Percentiles rank a stretch among this genome's conserved stretches.
Conservation (phyloP, 2,888 invertebrate genomes). For the Sesia bembeciformis region DNA sequence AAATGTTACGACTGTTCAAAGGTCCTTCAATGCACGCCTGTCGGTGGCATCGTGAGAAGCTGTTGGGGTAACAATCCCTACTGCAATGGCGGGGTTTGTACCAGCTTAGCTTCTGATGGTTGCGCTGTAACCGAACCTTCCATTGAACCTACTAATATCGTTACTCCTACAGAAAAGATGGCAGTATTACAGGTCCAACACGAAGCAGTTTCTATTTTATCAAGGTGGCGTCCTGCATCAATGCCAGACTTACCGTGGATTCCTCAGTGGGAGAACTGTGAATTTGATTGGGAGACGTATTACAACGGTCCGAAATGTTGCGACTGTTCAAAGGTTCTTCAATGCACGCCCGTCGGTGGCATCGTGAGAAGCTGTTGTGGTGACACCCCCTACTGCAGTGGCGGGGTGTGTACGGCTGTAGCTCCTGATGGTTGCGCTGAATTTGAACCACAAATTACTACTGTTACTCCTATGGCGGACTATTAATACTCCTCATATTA, state of each 20-base stretch:
- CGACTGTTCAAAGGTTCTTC: conserved; percentile 8
- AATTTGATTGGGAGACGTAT: conserved; percentile 4
- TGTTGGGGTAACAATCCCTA: conserved; percentile 8
- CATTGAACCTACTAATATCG: too few species aligned
- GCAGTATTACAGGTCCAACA: too few species aligned
- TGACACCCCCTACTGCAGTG: conserved; percentile 8
- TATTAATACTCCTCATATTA: too few species aligned
- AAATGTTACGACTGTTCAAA: conserved; percentile 10
- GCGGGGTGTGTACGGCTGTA: conserved; percentile 5
- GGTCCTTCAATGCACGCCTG: conserved; percentile 7
- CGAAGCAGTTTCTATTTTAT: too few species aligned
- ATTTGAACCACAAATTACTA: not conserved
- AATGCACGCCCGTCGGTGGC: conserved; percentile 10
- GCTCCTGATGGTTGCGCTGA: conserved; percentile 5
- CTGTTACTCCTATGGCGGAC: not conserved
- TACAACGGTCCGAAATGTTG: conserved; percentile 6
- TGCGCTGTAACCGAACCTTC: conserved; percentile 5
- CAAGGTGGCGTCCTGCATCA: too few species aligned
- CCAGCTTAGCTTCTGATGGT: conserved; percentile 1
- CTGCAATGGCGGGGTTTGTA: conserved; percentile 9
- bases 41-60: conserved; percentile 9
- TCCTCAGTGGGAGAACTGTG: conserved; percentile 10
- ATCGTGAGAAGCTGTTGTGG: conserved; percentile 8
- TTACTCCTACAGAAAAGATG: not conserved
- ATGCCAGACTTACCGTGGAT: conserved; percentile 1